Evolutionary conservation across 2,797 vertebrate species (phyloP), one percentile per base, ranked within the genome.

Genomic region (Rhinophrynus dorsalis): DNA sequence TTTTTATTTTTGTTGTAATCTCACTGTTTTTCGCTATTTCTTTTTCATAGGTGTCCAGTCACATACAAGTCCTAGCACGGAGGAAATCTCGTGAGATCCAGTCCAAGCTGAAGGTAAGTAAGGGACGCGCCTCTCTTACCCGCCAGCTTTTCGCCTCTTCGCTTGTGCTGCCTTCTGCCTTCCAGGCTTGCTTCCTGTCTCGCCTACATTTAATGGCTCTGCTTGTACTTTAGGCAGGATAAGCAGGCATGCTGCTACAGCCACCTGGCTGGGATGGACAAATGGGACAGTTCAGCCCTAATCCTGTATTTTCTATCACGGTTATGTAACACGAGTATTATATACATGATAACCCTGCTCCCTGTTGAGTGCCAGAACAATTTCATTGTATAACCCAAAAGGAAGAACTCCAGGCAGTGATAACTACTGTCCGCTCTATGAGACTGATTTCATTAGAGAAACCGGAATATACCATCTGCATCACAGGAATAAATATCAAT

Each of bases 21-120:
- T 33, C 30, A 6, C 12, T 33, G 12, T 33, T 33, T 33, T 6
- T 6, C 6, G 30, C 11, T n/a, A 8, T 33, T 5, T 7, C 27
- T 35, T 32, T 70, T 62, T 9, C 75, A 68, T 7, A 85, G 84
- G 84, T 85, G n/a, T 85, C 84, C 2, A 85, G 84, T 76, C 84
- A 85, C 56, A 84, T 85, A 68, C 84, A 85, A 48, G 84, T 85
- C 29, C 75, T 85, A 71, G 83, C 84, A 60, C 76, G 84, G 67
- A 80, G 84, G 56, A 85, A 83, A 58, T 85, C 83, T 0, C 80
- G 84, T 45, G 84, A 85, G 67, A 84, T 85, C 45, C 84, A 85
- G 73, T 84, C 83, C 67, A 85, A 85, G 66, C 76, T 85, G 18
- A 85, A 85, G 83, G 84, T 85, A 78, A 67, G 61, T 67, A 47